phyloP scores from a whole-genome alignment of 2,888 invertebrate genomes.

The Hartigia nigra region DNA sequence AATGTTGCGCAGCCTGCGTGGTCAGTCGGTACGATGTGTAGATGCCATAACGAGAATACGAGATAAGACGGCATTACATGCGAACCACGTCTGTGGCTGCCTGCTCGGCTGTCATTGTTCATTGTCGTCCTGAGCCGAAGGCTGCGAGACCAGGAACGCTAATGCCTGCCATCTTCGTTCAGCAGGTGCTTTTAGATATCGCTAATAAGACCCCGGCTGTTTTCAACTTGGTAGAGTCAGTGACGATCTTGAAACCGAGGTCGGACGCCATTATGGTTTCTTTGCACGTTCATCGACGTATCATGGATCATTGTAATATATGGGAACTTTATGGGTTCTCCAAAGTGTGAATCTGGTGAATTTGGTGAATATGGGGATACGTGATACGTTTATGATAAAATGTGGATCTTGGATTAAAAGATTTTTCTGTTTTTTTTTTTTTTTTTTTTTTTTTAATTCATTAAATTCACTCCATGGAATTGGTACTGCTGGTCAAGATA shows the following conservation, averaged over 20 bases:
- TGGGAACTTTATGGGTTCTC: background rate
- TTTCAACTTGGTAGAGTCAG: background rate
- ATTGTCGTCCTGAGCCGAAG: constrained; percentile 12
- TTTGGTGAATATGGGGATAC: too few relatives aligned
- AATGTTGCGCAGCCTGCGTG: background rate
- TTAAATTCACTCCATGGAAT: background rate
- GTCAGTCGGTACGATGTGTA: background rate
- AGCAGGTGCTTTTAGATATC: background rate
- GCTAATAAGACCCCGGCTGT: background rate
- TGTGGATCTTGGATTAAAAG: too few relatives aligned
- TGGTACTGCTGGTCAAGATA: background rate
- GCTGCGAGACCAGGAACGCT: background rate
- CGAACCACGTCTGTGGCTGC: constrained; percentile 13
- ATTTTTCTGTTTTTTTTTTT: too few relatives aligned
- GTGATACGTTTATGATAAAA: too few relatives aligned
- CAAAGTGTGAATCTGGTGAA: too few relatives aligned
- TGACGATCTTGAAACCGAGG: background rate
- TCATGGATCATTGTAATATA: background rate
- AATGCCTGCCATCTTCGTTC: background rate
- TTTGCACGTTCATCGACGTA: background rate
- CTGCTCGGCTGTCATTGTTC: constrained; percentile 10
- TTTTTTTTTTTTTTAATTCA: background rate
- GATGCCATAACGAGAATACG: constrained; percentile 10
- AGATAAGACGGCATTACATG: constrained; percentile 15
- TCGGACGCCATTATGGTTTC: background rate